Evolutionary conservation across 2,797 vertebrate genomes (phyloP), one percentile per base, ranked within the genome.

Genomic region (Xenops minutus): DNA sequence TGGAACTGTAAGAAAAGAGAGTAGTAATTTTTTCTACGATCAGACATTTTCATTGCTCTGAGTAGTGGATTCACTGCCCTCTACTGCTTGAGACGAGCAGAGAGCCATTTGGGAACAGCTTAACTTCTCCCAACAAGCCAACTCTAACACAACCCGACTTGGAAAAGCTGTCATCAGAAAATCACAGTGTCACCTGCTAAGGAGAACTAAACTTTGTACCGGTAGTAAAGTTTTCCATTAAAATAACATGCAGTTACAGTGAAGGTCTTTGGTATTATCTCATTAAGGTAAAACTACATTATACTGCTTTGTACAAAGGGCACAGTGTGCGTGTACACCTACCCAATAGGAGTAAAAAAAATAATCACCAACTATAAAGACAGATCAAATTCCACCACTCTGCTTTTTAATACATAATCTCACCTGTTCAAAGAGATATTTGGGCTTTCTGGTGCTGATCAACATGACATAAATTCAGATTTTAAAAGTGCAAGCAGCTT

Each of bases 1-100:
- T 6, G 10, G 21, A n/a, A 29, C 37, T 74, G 44, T 46, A 67
- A 46, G 58, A 55, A 77, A 86, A 81, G 16, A 22, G 4, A 48
- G 4, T 13, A 32, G 15, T 22, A 34, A 26, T 73, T 77, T 83
- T 26, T 73, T 7, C 11, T 54, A 2, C 6, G n/a, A 36, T 4
- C 11, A 64, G 72, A 34, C 8, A 4, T 29, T 75, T 77, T 51
- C 15, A 4, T 36, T 54, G 22, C 43, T 19, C 21, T 75, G 9
- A 6, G 16, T 2, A 36, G 52, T 37, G 86, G 43, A 61, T 93
- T 88, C 73, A 78, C 95, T 96, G 97, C 97, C 97, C 96, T 81
- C 97, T 97, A 19, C 95, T 97, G 98, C 41, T 77, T 37, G 10
- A 68, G 19, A 59, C 6, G 34, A 77, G 85, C 69, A 51, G 30